These are phyloP conservation scores for Mustelus asterias DNA, from an alignment of 2,113 vertebrate genomes.

Conservation along the genomic window DNA sequence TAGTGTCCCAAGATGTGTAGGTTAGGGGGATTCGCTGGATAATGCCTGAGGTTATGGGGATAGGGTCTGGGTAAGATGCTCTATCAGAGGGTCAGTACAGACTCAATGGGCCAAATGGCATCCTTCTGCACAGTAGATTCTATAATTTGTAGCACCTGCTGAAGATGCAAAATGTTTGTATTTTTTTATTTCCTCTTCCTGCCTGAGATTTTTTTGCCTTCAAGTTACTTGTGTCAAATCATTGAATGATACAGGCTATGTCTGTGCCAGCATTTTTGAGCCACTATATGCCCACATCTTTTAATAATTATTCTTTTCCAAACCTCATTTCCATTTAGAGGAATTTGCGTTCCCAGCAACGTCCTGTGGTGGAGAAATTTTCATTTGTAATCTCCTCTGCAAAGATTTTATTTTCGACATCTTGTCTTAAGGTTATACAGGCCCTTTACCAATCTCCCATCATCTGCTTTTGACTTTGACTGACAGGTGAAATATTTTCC, in stretches of 20 bases:
- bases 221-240: background rate
- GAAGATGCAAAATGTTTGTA: background rate
- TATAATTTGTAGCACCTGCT: background rate
- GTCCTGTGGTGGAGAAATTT: background rate
- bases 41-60: too few relatives aligned
- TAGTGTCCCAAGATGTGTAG: too few relatives aligned
- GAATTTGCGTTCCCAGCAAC: background rate
- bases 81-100: too few relatives aligned
- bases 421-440: background rate
- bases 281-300: background rate
- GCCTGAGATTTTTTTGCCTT: background rate
- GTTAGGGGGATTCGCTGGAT: too few relatives aligned
- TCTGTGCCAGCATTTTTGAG: too few relatives aligned
- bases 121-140: too few relatives aligned
- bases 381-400: background rate
- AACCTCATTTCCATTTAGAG: background rate
- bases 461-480: background rate
- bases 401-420: background rate
- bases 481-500: background rate
- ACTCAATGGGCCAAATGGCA: too few relatives aligned
- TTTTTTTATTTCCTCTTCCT: background rate
- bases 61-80: too few relatives aligned
- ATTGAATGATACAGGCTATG: too few relatives aligned
- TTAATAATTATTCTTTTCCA: background rate
- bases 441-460: background rate